phyloP scores from a whole-genome alignment of 2,113 vertebrate species.

The Calcarius ornatus region DNA sequence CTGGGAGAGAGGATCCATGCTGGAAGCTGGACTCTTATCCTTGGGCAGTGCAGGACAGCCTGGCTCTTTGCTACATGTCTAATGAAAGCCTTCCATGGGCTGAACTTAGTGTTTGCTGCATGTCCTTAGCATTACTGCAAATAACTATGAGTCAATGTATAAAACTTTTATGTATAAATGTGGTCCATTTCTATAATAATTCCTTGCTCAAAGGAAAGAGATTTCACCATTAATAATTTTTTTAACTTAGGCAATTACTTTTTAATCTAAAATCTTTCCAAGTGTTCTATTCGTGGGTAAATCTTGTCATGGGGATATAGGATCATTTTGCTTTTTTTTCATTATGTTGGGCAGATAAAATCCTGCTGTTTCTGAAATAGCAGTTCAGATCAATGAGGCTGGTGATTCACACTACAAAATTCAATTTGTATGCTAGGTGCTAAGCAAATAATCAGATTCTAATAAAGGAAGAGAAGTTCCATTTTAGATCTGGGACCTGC shows the following conservation, averaged over 20 bases:
- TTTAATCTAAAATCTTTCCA: not conserved
- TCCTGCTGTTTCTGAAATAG: not conserved
- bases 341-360: not conserved
- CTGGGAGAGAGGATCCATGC: not conserved
- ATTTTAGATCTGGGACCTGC: not conserved
- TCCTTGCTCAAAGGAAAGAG: not conserved
- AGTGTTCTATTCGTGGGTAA: not conserved
- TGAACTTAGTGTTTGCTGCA: not conserved
- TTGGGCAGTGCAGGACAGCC: not conserved
- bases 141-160: not conserved
- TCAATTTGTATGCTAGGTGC: not conserved
- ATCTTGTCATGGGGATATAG: not conserved
- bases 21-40: not conserved
- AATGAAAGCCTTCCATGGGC: not conserved
- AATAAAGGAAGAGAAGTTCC: not conserved
- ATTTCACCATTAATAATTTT: not conserved
- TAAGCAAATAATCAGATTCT: conserved; percentile 14
- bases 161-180: not conserved
- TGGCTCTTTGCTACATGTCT: not conserved
- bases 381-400: not conserved
- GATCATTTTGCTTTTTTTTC: not conserved
- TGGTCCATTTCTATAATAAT: not conserved
- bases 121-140: not conserved
- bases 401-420: not conserved
- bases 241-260: not conserved